phyloP scores from a whole-genome alignment of 1,140 invertebrate genomes.

The Cecropterus lyciades region DNA sequence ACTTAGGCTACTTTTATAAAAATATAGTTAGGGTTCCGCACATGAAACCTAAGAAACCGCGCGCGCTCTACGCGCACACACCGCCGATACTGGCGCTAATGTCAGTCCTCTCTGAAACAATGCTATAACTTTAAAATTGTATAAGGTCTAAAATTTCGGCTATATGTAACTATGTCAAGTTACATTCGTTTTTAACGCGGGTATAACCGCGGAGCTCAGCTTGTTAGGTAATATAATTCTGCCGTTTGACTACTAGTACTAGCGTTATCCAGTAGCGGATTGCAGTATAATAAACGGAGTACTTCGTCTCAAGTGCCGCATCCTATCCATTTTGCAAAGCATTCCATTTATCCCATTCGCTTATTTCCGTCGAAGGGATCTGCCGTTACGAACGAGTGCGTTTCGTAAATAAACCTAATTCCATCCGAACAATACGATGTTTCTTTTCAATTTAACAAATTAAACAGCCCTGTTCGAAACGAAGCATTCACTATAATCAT shows the following conservation, averaged over 20 bases:
- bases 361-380: conserved; percentile 69
- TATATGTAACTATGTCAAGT: too few species aligned
- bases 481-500: conserved; percentile 17
- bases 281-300: conserved; percentile 49
- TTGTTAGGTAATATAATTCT: too few species aligned
- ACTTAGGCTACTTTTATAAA: too few species aligned
- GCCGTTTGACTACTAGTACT: background rate
- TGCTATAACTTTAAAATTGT: too few species aligned
- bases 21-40: too few species aligned
- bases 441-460: conserved; percentile 80
- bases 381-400: conserved; percentile 66
- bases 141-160: too few species aligned
- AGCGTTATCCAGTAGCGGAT: conserved; percentile 34
- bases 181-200: too few species aligned
- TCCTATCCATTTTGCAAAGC: conserved; percentile 63
- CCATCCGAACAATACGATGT: conserved; percentile 65
- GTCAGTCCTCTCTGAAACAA: too few species aligned
- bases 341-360: conserved; percentile 78
- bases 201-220: too few species aligned
- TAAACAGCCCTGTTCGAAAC: conserved; percentile 49
- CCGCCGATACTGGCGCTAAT: too few species aligned
- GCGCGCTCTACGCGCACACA: too few species aligned
- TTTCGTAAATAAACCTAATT: conserved; percentile 74
- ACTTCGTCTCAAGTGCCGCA: conserved; percentile 54
- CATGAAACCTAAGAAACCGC: too few species aligned